Conservation (phyloP, 2,113 vertebrate genomes). For the Marcusenius ussheri region DNA sequence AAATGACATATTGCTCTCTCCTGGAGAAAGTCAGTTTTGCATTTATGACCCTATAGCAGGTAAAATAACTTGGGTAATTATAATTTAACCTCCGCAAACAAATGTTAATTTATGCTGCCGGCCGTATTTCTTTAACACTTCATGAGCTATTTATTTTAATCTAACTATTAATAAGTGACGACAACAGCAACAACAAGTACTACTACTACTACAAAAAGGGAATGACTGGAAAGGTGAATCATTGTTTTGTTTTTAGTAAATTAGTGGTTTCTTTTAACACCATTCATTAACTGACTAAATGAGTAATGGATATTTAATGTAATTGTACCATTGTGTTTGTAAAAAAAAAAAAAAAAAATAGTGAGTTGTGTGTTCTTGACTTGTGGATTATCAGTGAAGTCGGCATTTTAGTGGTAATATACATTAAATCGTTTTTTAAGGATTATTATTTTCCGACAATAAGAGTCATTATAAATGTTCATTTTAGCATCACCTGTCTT, state of each 20-base stretch:
- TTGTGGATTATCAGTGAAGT: constrained; percentile 78
- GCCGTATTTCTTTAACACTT: constrained; percentile 64
- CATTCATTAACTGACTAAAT: constrained; percentile 77
- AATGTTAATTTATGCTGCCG: constrained; percentile 66
- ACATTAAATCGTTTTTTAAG: constrained; percentile 72
- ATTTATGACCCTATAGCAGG: constrained; percentile 12
- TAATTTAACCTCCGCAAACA: constrained; percentile 61
- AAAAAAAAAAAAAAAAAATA: constrained; percentile 65
- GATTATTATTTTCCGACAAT: constrained; percentile 70
- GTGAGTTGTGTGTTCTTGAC: constrained; percentile 76
- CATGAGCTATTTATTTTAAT: constrained; percentile 71
- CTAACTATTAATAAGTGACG: constrained; percentile 67
- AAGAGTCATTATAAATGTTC: constrained; percentile 82
- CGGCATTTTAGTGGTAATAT: constrained; percentile 77
- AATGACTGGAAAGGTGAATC: constrained; percentile 71
- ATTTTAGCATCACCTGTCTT: constrained; percentile 82
- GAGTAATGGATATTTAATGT: constrained; percentile 79
- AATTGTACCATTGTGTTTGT: constrained; percentile 79
- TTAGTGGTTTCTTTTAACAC: constrained; percentile 76
- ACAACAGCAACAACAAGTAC: constrained; percentile 45
- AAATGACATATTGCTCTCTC: constrained; percentile 37
- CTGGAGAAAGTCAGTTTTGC: constrained; percentile 9
- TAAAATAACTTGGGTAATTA: constrained; percentile 35
- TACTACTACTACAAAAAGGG: constrained; percentile 51
- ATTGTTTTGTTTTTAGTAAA: constrained; percentile 72